Conservation (phyloP, 2,797 vertebrate species). For the Tympanoctomys barrerae region DNA sequence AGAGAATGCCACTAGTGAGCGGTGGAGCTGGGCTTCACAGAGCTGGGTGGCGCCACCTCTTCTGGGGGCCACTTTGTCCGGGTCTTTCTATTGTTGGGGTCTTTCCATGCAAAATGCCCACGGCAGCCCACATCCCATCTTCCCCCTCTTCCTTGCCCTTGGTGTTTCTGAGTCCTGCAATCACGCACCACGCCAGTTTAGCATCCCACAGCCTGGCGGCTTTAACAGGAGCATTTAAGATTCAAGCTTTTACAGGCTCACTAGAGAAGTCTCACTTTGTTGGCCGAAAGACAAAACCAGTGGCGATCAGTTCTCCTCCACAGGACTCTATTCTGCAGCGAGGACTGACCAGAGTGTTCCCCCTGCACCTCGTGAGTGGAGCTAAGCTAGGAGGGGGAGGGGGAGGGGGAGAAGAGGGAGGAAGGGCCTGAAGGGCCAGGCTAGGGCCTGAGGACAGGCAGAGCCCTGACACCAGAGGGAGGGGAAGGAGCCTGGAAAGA, state of each 20-base stretch:
- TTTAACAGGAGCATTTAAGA: not conserved
- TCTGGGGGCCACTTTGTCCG: not conserved
- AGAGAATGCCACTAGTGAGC: too few species aligned
- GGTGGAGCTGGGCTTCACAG: not conserved
- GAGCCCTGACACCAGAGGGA: not conserved
- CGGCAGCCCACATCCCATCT: not conserved
- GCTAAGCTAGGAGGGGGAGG: not conserved
- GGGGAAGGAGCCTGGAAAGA: not conserved
- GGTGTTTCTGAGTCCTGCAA: conserved; percentile 65
- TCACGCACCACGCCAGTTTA: conserved; percentile 77
- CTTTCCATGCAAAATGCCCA: conserved; percentile 10
- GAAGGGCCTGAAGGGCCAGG: not conserved
- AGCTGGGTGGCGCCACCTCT: not conserved
- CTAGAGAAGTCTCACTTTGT: not conserved
- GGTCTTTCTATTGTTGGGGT: not conserved
- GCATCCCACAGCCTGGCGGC: conserved; percentile 62
- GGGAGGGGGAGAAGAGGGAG: not conserved
- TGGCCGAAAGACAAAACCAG: not conserved
- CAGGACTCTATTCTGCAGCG: rapidly evolving
- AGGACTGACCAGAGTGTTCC: not conserved
- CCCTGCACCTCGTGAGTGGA: not conserved
- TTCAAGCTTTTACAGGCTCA: not conserved
- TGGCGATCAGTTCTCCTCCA: not conserved
- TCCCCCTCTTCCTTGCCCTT: conserved; percentile 25
- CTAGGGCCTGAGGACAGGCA: not conserved